Evolutionary conservation across 2,888 invertebrate species (phyloP), one percentile per base, ranked within the genome.

Genomic region (Cryptocephalus moraei): DNA sequence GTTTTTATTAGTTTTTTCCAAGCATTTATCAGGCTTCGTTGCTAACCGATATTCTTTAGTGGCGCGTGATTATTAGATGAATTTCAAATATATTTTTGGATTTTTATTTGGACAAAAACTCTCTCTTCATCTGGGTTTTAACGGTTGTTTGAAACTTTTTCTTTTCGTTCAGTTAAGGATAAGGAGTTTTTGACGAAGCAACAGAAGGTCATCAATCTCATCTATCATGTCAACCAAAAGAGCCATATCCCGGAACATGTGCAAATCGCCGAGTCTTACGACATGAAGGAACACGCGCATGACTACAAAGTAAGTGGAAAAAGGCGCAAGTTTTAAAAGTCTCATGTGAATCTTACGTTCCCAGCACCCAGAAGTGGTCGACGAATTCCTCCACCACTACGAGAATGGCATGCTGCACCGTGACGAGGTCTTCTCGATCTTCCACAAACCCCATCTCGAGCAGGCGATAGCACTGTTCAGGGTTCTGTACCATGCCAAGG

Each of bases 401-500:
- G 70, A 76, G 44, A 63, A 75, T 34, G 56, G 80, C 36, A 66
- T 75, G 50, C 68, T 84, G 41, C 81, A 81, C 1, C 73, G 74
- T 40, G 76, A 75, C 39, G 74, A 80, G 52, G 71, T 79, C 10
- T 84, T 81, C 73, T 79, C 81, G 12, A 73, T 77, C 62, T 77
- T 75, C 62, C 73, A 81, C 62, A 73, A 75, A 45, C 69, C 73
- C 36, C 81, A 86, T 49, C 71, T 75, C 44, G 75, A 77, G 57
- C 81, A 87, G 62, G 81, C 79, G 9, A 63, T 75, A 4, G 77
- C 79, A 8, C 67, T 87, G 14, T 82, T 82, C 70, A 77, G 82
- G 62, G 71, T 82, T 46, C 74, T 88, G 54, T 77, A 76, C 70
- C 79, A 80, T 48, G 82, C 86, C 54, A 83, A 82, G 65, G 80